Conservation (phyloP, 2,888 invertebrate genomes). For the Bellardia pandia region DNA sequence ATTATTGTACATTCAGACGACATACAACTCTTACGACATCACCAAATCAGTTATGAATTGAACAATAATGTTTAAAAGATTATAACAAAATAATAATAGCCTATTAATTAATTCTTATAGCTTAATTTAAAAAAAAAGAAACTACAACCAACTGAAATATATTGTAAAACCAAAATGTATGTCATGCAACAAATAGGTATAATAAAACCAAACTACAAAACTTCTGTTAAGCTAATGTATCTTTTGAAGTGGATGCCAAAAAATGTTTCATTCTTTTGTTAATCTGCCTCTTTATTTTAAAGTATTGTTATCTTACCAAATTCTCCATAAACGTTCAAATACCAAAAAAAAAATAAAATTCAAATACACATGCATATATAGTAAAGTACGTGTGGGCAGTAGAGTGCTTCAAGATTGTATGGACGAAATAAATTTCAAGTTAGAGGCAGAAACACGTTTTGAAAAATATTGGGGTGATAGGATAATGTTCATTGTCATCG, state of each 20-base stretch:
- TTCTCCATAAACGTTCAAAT: conserved; percentile 35
- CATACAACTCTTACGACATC: no score
- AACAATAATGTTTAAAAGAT: no score
- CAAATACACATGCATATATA: background rate
- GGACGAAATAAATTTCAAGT: no score
- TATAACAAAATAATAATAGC: background rate
- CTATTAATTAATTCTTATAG: background rate
- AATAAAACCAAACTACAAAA: conserved; percentile 46
- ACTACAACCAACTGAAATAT: background rate
- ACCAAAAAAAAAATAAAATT: background rate
- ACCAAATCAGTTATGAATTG: no score
- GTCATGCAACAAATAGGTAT: conserved; percentile 24
- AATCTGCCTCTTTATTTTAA: conserved; percentile 67
- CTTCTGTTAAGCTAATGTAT: conserved; percentile 71
- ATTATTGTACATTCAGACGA: no score
- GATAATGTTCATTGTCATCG: no score
- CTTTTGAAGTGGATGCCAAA: conserved; percentile 72
- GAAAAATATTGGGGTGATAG: no score
- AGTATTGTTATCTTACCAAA: conserved; percentile 65
- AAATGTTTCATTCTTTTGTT: conserved; percentile 65
- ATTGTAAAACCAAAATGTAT: conserved; percentile 33
- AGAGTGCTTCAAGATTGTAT: no score
- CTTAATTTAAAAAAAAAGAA: conserved; percentile 13
- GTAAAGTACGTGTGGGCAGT: background rate
- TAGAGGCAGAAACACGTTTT: no score